Conservation (phyloP, 2,113 vertebrate genomes). For the Ceyx margarethae region DNA sequence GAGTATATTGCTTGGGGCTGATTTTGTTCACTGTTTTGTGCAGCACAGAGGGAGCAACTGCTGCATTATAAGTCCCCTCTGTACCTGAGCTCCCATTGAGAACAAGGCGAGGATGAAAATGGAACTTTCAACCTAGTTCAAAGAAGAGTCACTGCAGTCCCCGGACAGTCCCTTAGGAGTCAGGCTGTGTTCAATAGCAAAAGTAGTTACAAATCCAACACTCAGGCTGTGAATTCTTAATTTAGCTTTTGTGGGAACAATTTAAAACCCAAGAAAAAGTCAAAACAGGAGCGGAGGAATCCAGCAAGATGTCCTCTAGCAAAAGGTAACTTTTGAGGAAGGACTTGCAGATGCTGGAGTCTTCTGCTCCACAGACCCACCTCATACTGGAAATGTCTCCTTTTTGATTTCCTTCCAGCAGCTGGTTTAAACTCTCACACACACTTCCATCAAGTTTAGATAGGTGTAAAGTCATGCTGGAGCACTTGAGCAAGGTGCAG, state of each 20-base stretch:
- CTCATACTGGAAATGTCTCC: constrained; percentile 13
- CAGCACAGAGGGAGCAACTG: neutral
- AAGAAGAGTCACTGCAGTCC: neutral
- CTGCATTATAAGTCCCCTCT: neutral
- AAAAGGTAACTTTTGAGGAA: neutral
- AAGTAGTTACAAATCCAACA: neutral
- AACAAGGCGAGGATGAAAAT: neutral
- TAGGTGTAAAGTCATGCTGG: neutral
- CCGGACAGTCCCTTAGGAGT: neutral
- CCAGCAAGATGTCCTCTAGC: neutral
- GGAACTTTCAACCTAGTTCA: neutral
- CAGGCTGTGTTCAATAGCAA: neutral
- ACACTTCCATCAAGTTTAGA: neutral
- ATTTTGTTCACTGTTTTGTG: neutral
- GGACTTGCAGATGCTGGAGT: neutral
- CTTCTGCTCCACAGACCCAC: neutral
- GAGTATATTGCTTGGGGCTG: neutral
- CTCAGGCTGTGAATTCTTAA: neutral
- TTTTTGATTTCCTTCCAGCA: constrained; percentile 28
- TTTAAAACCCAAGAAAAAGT: neutral
- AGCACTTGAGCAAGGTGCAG: neutral
- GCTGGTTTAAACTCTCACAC: neutral
- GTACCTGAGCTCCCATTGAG: neutral
- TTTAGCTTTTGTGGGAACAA: neutral
- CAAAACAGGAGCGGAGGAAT: neutral